These are phyloP conservation scores for Eulemur macaco DNA, from an alignment of 2,113 vertebrate genomes.

Conservation along the genomic window DNA sequence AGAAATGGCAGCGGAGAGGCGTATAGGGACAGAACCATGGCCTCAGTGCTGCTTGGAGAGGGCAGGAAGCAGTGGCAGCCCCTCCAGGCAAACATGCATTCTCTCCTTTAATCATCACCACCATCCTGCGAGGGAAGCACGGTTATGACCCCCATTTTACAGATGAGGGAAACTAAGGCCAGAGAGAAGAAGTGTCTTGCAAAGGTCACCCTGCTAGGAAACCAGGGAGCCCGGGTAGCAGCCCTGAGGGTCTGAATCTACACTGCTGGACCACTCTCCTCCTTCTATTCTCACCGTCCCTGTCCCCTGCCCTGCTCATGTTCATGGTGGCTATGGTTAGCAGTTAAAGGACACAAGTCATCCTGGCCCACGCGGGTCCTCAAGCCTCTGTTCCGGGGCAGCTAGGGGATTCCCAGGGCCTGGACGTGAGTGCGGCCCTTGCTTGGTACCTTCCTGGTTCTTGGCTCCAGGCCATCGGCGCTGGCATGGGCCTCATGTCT, in stretches of 20 bases:
- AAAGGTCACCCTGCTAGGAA: background rate
- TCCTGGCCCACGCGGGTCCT: background rate
- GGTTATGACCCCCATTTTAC: background rate
- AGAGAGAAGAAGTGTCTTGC: background rate
- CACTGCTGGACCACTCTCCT: background rate
- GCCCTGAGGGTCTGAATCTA: background rate
- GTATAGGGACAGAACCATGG: background rate
- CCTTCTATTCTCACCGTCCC: background rate
- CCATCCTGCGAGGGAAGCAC: background rate
- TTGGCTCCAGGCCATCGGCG: background rate
- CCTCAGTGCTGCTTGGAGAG: background rate
- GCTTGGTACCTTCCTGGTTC: background rate
- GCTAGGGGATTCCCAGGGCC: background rate
- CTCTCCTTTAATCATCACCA: background rate
- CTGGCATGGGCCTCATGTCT: background rate
- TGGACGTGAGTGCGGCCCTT: background rate
- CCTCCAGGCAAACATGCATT: fast-evolving
- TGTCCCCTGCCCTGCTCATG: background rate
- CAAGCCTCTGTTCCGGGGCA: background rate
- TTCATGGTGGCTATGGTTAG: background rate
- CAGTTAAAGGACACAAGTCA: background rate
- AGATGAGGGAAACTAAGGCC: background rate
- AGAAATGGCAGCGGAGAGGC: background rate
- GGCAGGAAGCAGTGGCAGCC: background rate
- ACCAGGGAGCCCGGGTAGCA: background rate